A percentile compares a stretch with the other conserved stretches of the same genome.
phyloP scores from a whole-genome alignment of 1,140 invertebrate genomes.

The Tetranychus cinnabarinus region DNA sequence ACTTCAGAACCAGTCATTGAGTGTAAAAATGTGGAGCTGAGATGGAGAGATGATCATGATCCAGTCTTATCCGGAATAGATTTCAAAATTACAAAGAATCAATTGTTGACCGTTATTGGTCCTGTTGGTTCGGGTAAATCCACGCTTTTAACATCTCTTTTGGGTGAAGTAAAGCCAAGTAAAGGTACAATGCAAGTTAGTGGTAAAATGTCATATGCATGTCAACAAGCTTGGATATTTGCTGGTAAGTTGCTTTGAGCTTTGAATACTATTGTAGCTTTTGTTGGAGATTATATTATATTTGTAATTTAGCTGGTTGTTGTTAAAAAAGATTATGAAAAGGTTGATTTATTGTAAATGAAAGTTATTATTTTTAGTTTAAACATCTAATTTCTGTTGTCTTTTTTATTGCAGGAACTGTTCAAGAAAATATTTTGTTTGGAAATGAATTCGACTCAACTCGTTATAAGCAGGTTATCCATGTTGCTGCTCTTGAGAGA shows the following conservation, averaged over 20 bases:
- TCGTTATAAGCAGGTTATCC: conserved; percentile 40
- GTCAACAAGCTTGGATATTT: conserved; percentile 74
- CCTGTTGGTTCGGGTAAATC: conserved; percentile 45
- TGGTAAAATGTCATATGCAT: conserved; percentile 62
- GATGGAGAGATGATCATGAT: no score
- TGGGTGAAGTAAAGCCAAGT: conserved; percentile 26
- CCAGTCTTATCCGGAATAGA: conserved; percentile 28
- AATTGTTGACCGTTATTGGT: conserved; percentile 45
- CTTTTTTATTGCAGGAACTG: conserved; percentile 27
- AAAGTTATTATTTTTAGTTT: no score
- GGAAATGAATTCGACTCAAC: conserved; percentile 39
- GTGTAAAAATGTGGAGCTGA: no score
- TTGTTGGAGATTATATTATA: no score
- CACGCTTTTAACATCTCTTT: conserved; percentile 14
- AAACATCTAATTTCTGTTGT: no score
- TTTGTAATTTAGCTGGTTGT: no score
- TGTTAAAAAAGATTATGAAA: no score
- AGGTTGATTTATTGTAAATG: no score
- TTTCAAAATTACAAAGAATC: conserved; percentile 33
- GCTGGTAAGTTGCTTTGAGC: no score
- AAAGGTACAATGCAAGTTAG: conserved; percentile 38
- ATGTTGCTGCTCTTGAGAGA: conserved; percentile 41
- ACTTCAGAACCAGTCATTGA: background rate
- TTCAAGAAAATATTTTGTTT: conserved; percentile 68
- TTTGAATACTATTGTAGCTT: no score